Conservation (phyloP, 2,113 vertebrate species). For the Marmota monax region DNA sequence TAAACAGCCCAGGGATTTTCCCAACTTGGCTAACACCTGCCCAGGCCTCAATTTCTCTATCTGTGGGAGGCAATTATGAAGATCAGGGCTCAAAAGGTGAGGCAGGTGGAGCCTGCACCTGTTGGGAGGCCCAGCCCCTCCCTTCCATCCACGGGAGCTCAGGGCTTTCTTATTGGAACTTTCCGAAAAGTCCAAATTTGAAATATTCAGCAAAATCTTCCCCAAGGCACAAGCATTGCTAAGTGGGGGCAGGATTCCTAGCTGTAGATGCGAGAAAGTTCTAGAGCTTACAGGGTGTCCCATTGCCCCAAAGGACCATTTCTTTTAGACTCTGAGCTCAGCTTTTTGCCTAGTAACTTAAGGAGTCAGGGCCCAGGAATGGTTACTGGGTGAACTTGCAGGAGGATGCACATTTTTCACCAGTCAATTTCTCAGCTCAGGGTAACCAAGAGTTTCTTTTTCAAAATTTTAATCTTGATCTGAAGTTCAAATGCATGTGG, state of each 20-base stretch:
- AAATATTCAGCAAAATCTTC: not conserved
- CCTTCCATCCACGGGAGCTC: not conserved
- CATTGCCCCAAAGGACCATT: not conserved
- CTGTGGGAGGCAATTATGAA: not conserved
- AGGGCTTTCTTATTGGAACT: not conserved
- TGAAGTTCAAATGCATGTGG: not conserved
- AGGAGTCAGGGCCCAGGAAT: not conserved
- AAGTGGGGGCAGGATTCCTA: not conserved
- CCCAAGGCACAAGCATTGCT: not conserved
- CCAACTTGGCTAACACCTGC: not conserved
- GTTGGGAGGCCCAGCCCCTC: too few relatives aligned
- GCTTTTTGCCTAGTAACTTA: not conserved
- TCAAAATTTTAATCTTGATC: not conserved
- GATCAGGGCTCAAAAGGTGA: not conserved
- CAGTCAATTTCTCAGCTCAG: not conserved
- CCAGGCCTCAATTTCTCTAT: not conserved
- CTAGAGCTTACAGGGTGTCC: not conserved
- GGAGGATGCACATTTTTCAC: not conserved
- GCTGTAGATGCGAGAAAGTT: not conserved
- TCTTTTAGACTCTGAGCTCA: not conserved
- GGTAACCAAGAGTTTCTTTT: not conserved
- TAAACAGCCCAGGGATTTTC: not conserved
- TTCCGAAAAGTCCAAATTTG: not conserved
- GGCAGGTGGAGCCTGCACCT: fast-evolving
- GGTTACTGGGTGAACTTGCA: not conserved